Evolutionary conservation across 2,797 vertebrate genomes (phyloP).

Genomic region (Yasuhikotakia modesta): DNA sequence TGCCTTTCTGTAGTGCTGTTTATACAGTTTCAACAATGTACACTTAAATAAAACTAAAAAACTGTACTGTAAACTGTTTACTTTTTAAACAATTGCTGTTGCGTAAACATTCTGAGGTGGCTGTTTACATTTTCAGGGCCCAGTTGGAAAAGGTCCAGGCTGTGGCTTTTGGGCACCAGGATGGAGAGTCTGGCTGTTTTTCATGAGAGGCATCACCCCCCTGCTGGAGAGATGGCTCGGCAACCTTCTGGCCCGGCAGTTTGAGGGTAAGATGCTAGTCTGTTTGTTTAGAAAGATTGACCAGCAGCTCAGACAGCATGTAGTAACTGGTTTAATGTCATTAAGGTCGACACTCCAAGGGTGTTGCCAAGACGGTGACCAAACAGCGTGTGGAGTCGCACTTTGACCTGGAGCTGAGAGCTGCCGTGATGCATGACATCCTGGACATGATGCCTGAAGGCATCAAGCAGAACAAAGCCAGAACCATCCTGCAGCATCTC

Average conservation of each 20-base stretch:
- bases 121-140: slow-evolving; percentile 78
- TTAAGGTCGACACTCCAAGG: slow-evolving; percentile 96
- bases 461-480: slow-evolving; percentile 99
- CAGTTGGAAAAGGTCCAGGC: slow-evolving; percentile 97
- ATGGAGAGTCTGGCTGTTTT: slow-evolving; percentile 99
- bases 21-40: no score
- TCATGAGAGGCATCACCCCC: slow-evolving; percentile 98
- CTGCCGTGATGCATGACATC: slow-evolving; percentile 99
- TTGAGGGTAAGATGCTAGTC: slow-evolving; percentile 84
- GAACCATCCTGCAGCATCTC: slow-evolving; percentile 97
- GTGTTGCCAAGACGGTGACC: slow-evolving; percentile 97
- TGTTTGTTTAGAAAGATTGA: background rate
- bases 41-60: no score
- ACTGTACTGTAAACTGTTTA: no score
- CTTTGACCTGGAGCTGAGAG: slow-evolving; percentile 96
- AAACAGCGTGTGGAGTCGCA: slow-evolving; percentile 99
- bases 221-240: slow-evolving; percentile 97
- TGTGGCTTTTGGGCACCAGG: slow-evolving; percentile 99
- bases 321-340: background rate
- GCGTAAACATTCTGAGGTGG: background rate
- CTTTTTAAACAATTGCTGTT: no score
- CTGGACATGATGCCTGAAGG: slow-evolving; percentile 99
- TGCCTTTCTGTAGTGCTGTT: background rate
- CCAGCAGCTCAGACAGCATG: no score
- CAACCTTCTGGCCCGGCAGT: slow-evolving; percentile 97